Evolutionary conservation across 2,797 vertebrate species (phyloP), one percentile per base, ranked within the genome.

Genomic region (Arremon aurantiirostris): DNA sequence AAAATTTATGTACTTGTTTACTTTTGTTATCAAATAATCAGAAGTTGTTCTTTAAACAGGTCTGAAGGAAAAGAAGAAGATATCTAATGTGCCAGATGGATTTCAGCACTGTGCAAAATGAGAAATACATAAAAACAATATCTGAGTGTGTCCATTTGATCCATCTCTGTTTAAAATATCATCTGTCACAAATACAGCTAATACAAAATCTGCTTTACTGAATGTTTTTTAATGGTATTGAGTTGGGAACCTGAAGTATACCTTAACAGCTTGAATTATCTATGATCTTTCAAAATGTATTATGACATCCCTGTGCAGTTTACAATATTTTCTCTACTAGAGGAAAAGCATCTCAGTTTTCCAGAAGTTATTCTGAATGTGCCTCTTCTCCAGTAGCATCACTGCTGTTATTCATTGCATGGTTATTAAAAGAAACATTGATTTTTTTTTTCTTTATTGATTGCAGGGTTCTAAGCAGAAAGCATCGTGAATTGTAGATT

Each of bases 401-500:
- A n/a, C 87, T 90, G 75, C 30, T 90, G 61, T 81, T 95, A 94
- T 75, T 97, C 83, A 95, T 78, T 79, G 57, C 52, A 24, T 50
- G 76, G 87, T 94, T 97, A 92, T 94, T 96, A 96, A 96, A 97
- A 93, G 83, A 88, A 95, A 83, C 71, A 95, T 94, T 69, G 95
- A 96, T 94, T 97, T 93, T 55, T 93, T 55, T 86, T 73, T 55
- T 27, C 55, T 78, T 72, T 92, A 96, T 94, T 73, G 96, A 97
- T 89, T 83, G 65, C 65, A 65, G 44, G 42, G 27, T 73, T 75
- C 86, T 72, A 65, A 84, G 79, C 77, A 93, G 86, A 89, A 94
- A 82, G 53, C n/a, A 42, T 24, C 56, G 35, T 71, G 85, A 91
- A 80, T 95, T 91, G 77, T 90, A 73, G 72, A 87, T 96, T 79